Conservation (phyloP, 2,113 vertebrate genomes). For the Apus apus region DNA sequence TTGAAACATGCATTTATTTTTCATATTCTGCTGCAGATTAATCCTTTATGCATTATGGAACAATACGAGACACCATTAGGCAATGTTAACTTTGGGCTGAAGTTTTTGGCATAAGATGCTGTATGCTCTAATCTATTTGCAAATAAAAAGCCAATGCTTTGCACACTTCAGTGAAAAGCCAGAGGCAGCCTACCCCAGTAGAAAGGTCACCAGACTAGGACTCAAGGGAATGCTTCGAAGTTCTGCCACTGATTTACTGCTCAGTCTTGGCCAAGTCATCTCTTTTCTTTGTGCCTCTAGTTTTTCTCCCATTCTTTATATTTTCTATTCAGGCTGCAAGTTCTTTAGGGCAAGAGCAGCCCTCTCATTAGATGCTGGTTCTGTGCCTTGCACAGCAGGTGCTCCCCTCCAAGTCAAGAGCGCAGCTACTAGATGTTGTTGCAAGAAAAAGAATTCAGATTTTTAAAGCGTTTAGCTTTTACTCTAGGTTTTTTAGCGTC, state of each 20-base stretch:
- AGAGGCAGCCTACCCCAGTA: constrained; percentile 60
- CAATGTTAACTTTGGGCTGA: constrained; percentile 46
- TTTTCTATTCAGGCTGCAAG: constrained; percentile 36
- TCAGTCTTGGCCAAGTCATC: constrained; percentile 45
- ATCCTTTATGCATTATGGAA: constrained; percentile 34
- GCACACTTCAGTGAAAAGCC: constrained; percentile 66
- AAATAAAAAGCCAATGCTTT: constrained; percentile 59
- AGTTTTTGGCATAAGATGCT: constrained; percentile 29
- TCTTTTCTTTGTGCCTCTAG: constrained; percentile 48
- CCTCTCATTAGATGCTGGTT: not conserved
- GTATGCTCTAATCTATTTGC: constrained; percentile 61
- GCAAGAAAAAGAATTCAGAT: constrained; percentile 11
- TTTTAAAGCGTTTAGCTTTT: not conserved
- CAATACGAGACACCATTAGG: not conserved
- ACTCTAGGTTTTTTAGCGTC: not conserved
- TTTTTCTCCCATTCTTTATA: constrained; percentile 37
- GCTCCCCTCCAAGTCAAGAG: not conserved
- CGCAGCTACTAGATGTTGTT: constrained; percentile 10
- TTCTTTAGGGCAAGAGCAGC: constrained; percentile 24
- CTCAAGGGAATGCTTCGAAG: constrained; percentile 43
- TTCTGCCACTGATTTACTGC: constrained; percentile 62
- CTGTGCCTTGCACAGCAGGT: not conserved
- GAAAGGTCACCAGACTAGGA: constrained; percentile 62
- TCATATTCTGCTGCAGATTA: not conserved
- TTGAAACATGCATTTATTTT: constrained; percentile 19